A percentile compares a stretch with the other conserved stretches of the same genome.
These are phyloP conservation scores for Falco novaeseelandiae DNA, from an alignment of 2,797 vertebrate genomes.

Conservation along the genomic window DNA sequence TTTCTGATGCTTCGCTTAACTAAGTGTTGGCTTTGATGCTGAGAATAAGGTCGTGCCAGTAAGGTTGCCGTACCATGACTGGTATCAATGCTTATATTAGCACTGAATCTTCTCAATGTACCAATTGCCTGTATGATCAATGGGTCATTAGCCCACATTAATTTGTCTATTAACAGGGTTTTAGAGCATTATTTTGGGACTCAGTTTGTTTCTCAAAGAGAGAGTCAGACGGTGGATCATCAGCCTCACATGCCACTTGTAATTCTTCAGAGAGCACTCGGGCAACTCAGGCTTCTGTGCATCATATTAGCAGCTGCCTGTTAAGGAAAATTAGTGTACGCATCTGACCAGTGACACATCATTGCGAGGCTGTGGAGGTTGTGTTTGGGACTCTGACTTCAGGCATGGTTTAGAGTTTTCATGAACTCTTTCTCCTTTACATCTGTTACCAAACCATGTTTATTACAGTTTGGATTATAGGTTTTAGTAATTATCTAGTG, in stretches of 20 bases:
- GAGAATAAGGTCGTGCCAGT: not conserved
- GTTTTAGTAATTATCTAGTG: not conserved
- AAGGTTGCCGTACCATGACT: not conserved
- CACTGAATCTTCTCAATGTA: not conserved
- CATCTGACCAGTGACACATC: accelerated
- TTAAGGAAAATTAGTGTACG: not conserved
- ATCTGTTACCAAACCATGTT: not conserved
- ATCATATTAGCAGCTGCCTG: not conserved
- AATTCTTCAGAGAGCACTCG: not conserved
- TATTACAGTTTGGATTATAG: not conserved
- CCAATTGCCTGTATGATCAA: not conserved
- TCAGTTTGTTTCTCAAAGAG: not conserved
- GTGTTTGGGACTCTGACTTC: not conserved
- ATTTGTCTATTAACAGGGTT: not conserved
- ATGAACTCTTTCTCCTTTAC: not conserved
- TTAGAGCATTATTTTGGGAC: not conserved
- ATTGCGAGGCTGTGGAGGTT: not conserved
- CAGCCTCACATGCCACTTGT: not conserved
- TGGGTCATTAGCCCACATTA: not conserved
- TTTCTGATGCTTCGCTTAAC: not conserved
- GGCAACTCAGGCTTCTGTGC: not conserved
- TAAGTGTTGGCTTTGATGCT: not conserved
- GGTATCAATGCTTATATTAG: not conserved
- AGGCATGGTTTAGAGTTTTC: not conserved
- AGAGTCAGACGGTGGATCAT: not conserved